Conservation (phyloP, 2,797 vertebrate species). For the Enteromius viviparus region DNA sequence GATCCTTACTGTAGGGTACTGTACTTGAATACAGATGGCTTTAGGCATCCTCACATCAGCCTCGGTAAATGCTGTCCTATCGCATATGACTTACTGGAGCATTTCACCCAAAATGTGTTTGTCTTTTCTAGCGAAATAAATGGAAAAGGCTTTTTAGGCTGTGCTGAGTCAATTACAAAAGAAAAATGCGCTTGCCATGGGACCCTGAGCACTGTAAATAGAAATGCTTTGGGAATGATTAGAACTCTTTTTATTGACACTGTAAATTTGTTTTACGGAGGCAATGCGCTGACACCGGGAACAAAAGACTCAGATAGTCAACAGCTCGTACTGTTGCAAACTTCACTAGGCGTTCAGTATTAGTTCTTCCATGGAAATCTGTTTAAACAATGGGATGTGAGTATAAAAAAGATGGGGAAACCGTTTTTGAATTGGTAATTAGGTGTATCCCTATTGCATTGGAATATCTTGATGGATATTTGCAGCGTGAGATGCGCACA, state of each 20-base stretch:
- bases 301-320: constrained; percentile 63
- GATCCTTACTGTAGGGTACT: constrained; percentile 26
- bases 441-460: not conserved
- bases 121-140: constrained; percentile 25
- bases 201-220: constrained; percentile 68
- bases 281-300: constrained; percentile 68
- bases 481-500: not conserved
- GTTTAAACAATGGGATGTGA: not conserved
- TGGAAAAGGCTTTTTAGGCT: constrained; percentile 22
- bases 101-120: constrained; percentile 48
- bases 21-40: constrained; percentile 50
- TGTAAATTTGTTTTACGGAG: constrained; percentile 77
- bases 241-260: constrained; percentile 79
- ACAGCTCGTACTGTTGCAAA: constrained; percentile 2
- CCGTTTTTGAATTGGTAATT: not conserved
- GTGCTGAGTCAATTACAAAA: constrained; percentile 51
- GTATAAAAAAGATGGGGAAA: not conserved
- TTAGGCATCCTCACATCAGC: not conserved
- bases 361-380: not conserved
- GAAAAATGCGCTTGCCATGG: constrained; percentile 66
- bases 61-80: constrained; percentile 25
- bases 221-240: constrained; percentile 73
- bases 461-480: constrained; percentile 23
- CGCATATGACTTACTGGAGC: constrained; percentile 7
- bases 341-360: constrained; percentile 5